Evolutionary conservation across 2,888 invertebrate genomes (phyloP).

Genomic region (Chymomyza procnemis): DNA sequence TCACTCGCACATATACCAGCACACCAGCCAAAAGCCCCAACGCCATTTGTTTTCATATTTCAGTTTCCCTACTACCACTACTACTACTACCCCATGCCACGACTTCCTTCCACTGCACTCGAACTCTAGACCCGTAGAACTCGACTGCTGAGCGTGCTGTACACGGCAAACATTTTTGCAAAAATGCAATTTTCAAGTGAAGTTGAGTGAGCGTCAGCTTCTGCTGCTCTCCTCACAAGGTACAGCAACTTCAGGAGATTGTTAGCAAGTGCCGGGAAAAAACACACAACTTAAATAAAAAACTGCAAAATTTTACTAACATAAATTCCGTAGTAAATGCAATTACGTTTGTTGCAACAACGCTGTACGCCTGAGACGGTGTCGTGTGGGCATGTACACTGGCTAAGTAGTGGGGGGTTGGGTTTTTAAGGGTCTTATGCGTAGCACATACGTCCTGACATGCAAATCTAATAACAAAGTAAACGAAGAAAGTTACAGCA

Average conservation of each 20-base stretch:
- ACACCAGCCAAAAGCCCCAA: slow-evolving; percentile 42
- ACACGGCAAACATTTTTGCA: slow-evolving; percentile 51
- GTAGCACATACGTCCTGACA: slow-evolving; percentile 22
- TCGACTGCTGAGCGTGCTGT: slow-evolving; percentile 23
- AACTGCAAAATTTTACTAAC: slow-evolving; percentile 36
- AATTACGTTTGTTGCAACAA: slow-evolving; percentile 58
- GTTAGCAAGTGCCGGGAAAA: slow-evolving; percentile 33
- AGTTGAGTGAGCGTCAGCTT: slow-evolving; percentile 40
- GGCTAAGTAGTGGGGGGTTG: neutral
- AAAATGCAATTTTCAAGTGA: slow-evolving; percentile 65
- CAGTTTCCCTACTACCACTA: neutral
- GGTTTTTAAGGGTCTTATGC: slow-evolving; percentile 6
- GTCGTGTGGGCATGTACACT: neutral
- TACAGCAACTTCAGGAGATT: slow-evolving; percentile 56
- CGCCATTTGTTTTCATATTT: slow-evolving; percentile 69
- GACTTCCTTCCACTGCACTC: neutral
- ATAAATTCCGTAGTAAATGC: slow-evolving; percentile 64
- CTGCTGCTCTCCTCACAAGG: neutral
- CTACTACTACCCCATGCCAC: no score
- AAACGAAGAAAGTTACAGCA: slow-evolving; percentile 40
- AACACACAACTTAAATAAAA: slow-evolving; percentile 20
- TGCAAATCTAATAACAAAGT: slow-evolving; percentile 65
- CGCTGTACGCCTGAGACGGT: neutral
- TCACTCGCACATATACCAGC: slow-evolving; percentile 7
- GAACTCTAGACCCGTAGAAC: slow-evolving; percentile 3